Evolutionary conservation across 2,113 vertebrate genomes (phyloP).

Genomic region (Dipodomys spectabilis): DNA sequence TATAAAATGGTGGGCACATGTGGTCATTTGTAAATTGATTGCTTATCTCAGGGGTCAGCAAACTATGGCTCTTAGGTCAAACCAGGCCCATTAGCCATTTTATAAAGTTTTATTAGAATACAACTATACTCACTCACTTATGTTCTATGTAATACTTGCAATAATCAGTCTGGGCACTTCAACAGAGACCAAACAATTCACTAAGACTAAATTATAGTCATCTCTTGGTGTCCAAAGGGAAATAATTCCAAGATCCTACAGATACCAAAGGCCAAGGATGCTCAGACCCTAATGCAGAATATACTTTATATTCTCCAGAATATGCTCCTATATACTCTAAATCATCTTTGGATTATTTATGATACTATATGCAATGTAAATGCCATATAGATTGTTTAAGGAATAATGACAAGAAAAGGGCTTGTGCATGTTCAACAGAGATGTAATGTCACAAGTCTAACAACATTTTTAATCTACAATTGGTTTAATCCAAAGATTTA

Average conservation of each 20-base stretch:
- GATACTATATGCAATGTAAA: too few relatives aligned
- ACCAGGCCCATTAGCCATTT: not conserved
- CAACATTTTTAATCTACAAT: not conserved
- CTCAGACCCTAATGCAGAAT: too few relatives aligned
- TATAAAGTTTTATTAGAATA: conserved; percentile 51
- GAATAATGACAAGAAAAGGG: not conserved
- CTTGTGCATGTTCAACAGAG: not conserved
- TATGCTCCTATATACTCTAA: too few relatives aligned
- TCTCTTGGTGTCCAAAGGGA: not conserved
- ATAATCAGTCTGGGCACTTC: not conserved
- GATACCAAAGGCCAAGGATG: not conserved
- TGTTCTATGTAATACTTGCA: not conserved
- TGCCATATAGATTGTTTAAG: too few relatives aligned
- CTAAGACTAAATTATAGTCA: not conserved
- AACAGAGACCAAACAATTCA: not conserved
- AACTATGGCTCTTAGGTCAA: not conserved
- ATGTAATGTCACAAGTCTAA: not conserved
- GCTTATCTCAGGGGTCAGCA: not conserved
- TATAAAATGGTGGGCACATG: not conserved
- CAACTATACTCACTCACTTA: not conserved
- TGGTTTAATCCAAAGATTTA: not conserved
- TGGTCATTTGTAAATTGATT: not conserved
- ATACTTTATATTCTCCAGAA: too few relatives aligned
- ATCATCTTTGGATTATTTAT: too few relatives aligned
- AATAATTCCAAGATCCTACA: not conserved